Base-by-base conservation (phyloP, 2,888 invertebrate species). In the Melanotus villosus region DNA sequence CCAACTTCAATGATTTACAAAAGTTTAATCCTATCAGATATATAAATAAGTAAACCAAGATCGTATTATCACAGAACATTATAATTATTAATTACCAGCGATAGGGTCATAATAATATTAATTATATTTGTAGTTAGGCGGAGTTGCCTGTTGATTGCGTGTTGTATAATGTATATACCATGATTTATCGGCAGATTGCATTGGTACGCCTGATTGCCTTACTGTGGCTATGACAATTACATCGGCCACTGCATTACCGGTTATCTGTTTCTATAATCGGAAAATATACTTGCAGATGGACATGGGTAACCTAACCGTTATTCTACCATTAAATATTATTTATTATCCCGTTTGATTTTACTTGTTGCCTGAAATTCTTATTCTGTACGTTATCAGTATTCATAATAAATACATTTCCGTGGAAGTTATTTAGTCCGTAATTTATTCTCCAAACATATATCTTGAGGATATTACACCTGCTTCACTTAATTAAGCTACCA, bases 141-240 rank as follows among this genome's bases (percentile, higher is more conserved):
- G 66, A 38, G 62, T 59, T 63, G 66, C 70, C 66, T 70, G 66
- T 70, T 62, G 68, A 68, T 68, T 63, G 70, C 62, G 34, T 58
- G 66, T 58, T 50, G 36, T 38, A 38, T 47, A 52, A 52, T 50
- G 36, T 38, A 38, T 47, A 52, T 43, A 57, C 23, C 36, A 12
- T 70, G 60, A 66, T 66, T 60, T 65, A 59, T 60, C 16, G 54
- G 56, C 63, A 54, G 62, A 67, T 57, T 67, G 34, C 57, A 63
- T 63, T 66, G 62, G 66, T 58, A 58, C 30, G 67, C 66, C 63
- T 62, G 62, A 54, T 62, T 57, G 57, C 63, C 43, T 56, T 63
- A 58, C 56, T 58, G 60, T 36, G 66, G 65, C 58, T 62, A 65
- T 60, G 65, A 70, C 63, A 66, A 67, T 63, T 59, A 57, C 47